Percentiles rank a stretch among this genome's conserved stretches.
Conservation (phyloP, 2,797 vertebrate species). For the Ctenopoma multispine region DNA sequence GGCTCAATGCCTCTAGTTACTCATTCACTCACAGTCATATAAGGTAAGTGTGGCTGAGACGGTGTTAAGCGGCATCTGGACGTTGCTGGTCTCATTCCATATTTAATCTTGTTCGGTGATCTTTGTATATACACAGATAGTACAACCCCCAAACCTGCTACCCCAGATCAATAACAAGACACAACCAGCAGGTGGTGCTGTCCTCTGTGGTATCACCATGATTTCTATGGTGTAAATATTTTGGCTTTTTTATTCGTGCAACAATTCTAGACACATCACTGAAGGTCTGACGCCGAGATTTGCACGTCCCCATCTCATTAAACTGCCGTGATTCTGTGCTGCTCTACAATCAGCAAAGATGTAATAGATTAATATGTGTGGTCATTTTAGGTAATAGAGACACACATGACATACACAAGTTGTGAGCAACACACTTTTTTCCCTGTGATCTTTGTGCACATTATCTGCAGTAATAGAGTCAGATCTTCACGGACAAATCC, state of each 20-base stretch:
- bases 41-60: conserved; percentile 22
- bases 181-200: conserved; percentile 85
- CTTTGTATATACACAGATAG: neutral
- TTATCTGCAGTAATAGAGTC: conserved; percentile 81
- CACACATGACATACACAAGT: conserved; percentile 66
- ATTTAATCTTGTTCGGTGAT: conserved; percentile 33
- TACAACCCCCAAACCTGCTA: neutral
- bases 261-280: conserved; percentile 18
- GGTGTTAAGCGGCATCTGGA: conserved; percentile 28
- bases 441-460: conserved; percentile 68
- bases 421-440: conserved; percentile 55
- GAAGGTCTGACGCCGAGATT: conserved; percentile 5
- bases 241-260: conserved; percentile 16
- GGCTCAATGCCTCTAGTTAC: conserved; percentile 8
- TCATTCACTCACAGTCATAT: conserved; percentile 26
- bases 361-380: conserved; percentile 54
- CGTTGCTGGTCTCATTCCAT: conserved; percentile 24
- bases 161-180: conserved; percentile 42
- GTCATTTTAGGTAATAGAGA: conserved; percentile 70
- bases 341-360: conserved; percentile 35
- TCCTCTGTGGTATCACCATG: conserved; percentile 72
- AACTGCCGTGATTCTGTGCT: neutral
- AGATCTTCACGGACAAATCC: conserved; percentile 80
- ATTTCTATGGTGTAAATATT: conserved; percentile 41
- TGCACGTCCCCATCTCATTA: conserved; percentile 9